These are phyloP conservation scores for Girardia tigrina DNA, from an alignment of 2,888 invertebrate genomes.

Conservation along the genomic window DNA sequence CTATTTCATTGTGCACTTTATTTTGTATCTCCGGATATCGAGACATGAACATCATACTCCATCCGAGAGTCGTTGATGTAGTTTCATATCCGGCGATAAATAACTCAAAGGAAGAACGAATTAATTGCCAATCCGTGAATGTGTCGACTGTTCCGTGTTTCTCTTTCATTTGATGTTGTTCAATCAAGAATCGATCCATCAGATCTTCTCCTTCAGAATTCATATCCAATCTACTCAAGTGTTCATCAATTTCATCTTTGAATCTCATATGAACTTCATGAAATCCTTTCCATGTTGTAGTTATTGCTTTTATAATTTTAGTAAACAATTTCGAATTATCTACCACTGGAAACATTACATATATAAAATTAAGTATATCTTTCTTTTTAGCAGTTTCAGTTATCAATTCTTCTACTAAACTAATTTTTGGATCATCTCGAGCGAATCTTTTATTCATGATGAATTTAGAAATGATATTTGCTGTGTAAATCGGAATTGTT, in stretches of 20 bases:
- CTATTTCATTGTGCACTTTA: conserved; percentile 49
- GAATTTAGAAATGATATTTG: conserved; percentile 24
- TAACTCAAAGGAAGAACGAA: conserved; percentile 38
- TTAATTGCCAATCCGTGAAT: conserved; percentile 28
- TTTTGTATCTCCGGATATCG: conserved; percentile 63
- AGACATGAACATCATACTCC: conserved; percentile 67
- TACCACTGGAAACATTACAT: not conserved
- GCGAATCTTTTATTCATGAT: conserved; percentile 21
- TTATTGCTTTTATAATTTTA: not conserved
- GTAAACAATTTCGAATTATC: not conserved
- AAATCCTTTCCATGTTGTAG: not conserved
- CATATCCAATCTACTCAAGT: not conserved
- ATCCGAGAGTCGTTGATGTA: conserved; percentile 70
- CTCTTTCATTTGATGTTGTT: conserved; percentile 26
- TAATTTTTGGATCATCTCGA: conserved; percentile 12
- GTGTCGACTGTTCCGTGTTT: not conserved
- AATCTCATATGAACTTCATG: not conserved
- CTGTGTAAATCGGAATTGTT: not conserved
- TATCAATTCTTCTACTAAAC: not conserved
- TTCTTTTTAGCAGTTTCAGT: not conserved
- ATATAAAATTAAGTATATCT: not conserved
- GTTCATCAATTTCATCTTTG: not conserved
- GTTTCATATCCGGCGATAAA: conserved; percentile 55
- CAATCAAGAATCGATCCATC: conserved; percentile 37
- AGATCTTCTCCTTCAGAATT: conserved; percentile 35